Conservation (phyloP, 2,797 vertebrate species). For the Tokudaia tokunoshimensis region DNA sequence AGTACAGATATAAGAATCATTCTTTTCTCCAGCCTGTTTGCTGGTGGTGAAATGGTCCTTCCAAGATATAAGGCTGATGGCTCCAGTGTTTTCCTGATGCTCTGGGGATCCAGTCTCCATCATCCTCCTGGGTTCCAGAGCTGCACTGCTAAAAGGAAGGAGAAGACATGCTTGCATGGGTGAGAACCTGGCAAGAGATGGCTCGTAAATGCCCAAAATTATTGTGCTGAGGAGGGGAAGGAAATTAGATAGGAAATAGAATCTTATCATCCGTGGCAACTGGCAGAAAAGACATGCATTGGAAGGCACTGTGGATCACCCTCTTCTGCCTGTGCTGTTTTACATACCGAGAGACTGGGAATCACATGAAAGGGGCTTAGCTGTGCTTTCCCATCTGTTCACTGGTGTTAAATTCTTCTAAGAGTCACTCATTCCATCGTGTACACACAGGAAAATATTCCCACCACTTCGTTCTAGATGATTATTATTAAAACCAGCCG, state of each 20-base stretch:
- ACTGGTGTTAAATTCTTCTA: constrained; percentile 87
- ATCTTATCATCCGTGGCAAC: not conserved
- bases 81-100: not conserved
- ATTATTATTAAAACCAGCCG: constrained; percentile 88
- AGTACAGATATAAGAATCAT: not conserved
- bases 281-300: constrained; percentile 30
- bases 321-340: not conserved
- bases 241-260: constrained; percentile 16
- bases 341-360: constrained; percentile 73
- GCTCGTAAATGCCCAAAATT: constrained; percentile 15
- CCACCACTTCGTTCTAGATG: constrained; percentile 82
- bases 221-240: not conserved
- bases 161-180: not conserved
- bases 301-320: not conserved
- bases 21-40: not conserved
- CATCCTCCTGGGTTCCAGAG: not conserved
- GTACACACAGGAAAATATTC: constrained; percentile 87
- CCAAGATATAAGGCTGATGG: not conserved
- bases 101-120: not conserved
- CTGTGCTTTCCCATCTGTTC: constrained; percentile 86
- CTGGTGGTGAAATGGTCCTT: not conserved
- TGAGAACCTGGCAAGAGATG: not conserved
- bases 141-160: not conserved
- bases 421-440: constrained; percentile 86
- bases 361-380: constrained; percentile 82